Evolutionary conservation across 23 tunicate species (phyloP), one percentile per base, ranked within the genome.

Genomic region (Styela plicata): DNA sequence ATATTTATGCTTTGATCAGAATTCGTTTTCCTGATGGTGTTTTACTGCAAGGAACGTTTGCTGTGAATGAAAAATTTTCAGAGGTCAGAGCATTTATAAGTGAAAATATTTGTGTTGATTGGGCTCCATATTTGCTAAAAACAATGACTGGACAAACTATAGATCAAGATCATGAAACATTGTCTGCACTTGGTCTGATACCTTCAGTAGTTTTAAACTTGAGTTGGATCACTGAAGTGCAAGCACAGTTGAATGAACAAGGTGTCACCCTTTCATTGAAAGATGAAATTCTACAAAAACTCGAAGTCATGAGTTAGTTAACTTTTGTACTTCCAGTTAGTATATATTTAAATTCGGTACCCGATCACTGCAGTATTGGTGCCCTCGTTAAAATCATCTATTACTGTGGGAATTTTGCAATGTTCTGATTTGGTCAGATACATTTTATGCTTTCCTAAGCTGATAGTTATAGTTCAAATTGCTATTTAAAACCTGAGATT

Each of bases 1-100:
- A 52, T 53, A 84, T 73, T 23, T 92, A 80, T 63, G 64, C 92
- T 3, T 30, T 88, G 19, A 69, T 92, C 2, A 69, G 92, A 62
- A 66, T 92, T 64, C 79, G 76, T 31, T 92, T 92, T 74, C 92
- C 97, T n/a, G 86, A 87, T 33, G 89, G 83, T 31, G 73, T 23
- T 18, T 44, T 84, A 2, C 65, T 92, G 34, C 92, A 92, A 87
- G 97, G 97, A n/a, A 91, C 90, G 29, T 91, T 91, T 77, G 79
- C 74, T 0, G 87, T 87, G 17, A 73, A 67, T 68, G 92, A 92
- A 83, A 83, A 83, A 31, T 34, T 92, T 33, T 64, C 0, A 1
- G 82, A 79, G 36, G 37, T 92, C 66, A 92, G 70, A 2, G 76
- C 52, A 34, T 92, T 92, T 74, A 33, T 92, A 13, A 64, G 91